Evolutionary conservation across 2,888 invertebrate genomes (phyloP).

Genomic region (Pristionchus maxplancki): DNA sequence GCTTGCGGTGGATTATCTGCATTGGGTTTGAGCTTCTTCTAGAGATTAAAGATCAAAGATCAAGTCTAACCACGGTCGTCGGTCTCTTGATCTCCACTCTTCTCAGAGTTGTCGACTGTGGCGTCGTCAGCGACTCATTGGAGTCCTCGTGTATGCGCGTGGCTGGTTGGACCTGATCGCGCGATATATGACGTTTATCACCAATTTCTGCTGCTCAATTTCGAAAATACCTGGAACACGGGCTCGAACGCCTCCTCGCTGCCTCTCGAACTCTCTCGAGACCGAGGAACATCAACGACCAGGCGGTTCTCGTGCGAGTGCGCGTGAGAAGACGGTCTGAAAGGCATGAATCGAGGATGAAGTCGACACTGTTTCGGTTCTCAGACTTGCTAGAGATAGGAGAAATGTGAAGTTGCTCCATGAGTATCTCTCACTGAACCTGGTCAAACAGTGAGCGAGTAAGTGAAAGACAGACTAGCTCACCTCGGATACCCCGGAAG

Average conservation of each 20-base stretch:
- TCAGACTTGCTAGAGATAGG: too few relatives aligned
- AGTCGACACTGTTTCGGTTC: too few relatives aligned
- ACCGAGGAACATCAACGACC: not conserved
- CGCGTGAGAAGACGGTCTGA: not conserved
- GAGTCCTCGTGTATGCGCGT: slow-evolving; percentile 15
- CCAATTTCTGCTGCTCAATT: not conserved
- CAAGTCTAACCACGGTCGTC: not conserved
- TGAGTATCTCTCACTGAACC: too few relatives aligned
- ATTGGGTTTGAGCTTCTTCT: too few relatives aligned
- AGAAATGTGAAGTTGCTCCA: too few relatives aligned
- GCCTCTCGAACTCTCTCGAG: not conserved
- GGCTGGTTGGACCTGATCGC: not conserved
- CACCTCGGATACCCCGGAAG: slow-evolving; percentile 19
- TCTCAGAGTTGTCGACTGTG: not conserved
- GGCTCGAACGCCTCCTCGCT: not conserved
- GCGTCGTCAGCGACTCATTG: not conserved
- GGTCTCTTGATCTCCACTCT: not conserved
- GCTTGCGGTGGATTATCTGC: slow-evolving; percentile 13
- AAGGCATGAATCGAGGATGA: too few relatives aligned
- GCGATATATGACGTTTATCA: not conserved
- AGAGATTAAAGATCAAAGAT: not conserved
- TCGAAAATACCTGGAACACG: not conserved
- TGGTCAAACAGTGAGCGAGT: not conserved
- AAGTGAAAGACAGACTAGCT: not conserved
- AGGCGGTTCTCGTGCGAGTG: not conserved